These are phyloP conservation scores for Bambusicola thoracicus DNA, from an alignment of 2,113 vertebrate genomes.

Conservation along the genomic window DNA sequence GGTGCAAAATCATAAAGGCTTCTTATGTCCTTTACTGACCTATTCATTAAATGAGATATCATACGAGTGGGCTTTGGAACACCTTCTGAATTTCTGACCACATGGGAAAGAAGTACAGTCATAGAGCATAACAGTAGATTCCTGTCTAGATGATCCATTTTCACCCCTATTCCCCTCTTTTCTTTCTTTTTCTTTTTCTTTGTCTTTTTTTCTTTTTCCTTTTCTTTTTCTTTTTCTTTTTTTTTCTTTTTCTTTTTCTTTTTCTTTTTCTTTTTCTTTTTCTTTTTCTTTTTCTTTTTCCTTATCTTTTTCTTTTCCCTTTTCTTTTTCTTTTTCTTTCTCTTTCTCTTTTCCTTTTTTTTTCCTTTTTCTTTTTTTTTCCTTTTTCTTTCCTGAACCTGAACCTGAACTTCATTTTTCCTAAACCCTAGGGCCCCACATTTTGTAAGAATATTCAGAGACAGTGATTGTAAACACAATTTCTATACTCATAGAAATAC, in stretches of 20 bases:
- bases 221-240: too few relatives aligned
- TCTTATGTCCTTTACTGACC: constrained; percentile 11
- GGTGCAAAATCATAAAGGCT: neutral
- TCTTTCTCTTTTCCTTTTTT: neutral
- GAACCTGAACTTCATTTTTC: neutral
- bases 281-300: too few relatives aligned
- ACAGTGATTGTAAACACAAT: neutral
- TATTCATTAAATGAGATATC: constrained; percentile 37
- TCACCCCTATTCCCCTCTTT: neutral
- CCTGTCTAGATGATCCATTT: constrained; percentile 9
- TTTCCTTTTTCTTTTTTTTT: neutral
- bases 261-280: too few relatives aligned
- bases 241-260: too few relatives aligned
- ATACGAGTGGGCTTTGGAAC: constrained; percentile 27
- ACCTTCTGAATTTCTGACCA: constrained; percentile 37
- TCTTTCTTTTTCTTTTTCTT: too few relatives aligned
- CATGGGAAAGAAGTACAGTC: neutral
- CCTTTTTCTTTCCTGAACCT: too few relatives aligned
- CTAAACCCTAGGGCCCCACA: neutral
- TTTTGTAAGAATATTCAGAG: neutral
- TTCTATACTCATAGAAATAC: neutral
- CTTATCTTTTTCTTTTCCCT: too few relatives aligned
- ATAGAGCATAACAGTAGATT: neutral
- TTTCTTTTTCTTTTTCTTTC: too few relatives aligned
- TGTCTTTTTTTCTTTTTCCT: too few relatives aligned